Evolutionary conservation across 2,888 invertebrate species (phyloP).

Genomic region (Acanthacorydalis orientalis): DNA sequence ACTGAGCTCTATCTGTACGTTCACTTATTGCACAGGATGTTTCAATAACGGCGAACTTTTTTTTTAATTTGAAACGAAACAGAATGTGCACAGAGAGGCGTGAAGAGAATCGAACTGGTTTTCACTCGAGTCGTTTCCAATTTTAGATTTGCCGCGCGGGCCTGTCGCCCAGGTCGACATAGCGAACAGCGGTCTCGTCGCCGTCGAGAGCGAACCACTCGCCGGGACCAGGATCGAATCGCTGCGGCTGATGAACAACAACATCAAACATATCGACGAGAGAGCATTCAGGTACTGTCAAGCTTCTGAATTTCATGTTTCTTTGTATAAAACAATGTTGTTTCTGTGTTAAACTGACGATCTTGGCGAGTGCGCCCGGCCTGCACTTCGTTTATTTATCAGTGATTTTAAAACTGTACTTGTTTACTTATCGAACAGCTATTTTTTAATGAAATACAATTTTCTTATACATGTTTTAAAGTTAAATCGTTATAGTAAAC

Average conservation of each 20-base stretch:
- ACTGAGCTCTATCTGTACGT: too few species aligned
- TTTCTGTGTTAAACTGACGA: too few species aligned
- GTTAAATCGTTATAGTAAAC: too few species aligned
- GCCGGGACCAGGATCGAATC: constrained; percentile 62
- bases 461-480: too few species aligned
- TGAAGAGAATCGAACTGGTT: constrained; percentile 1
- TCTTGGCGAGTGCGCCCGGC: too few species aligned
- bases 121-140: constrained; percentile 7
- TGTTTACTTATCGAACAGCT: too few species aligned
- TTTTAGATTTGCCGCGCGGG: constrained; percentile 63
- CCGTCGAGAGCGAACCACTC: constrained; percentile 64
- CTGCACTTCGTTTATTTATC: too few species aligned
- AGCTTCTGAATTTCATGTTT: constrained; percentile 16
- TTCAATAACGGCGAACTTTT: too few species aligned
- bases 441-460: too few species aligned
- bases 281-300: constrained; percentile 54
- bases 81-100: not conserved
- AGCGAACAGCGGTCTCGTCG: constrained; percentile 62
- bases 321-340: not conserved
- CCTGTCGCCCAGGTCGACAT: constrained; percentile 70
- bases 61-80: too few species aligned
- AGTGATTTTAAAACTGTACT: too few species aligned
- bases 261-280: constrained; percentile 60
- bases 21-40: too few species aligned
- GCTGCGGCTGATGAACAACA: constrained; percentile 67